Conservation (phyloP, 2,797 vertebrate species). For the Taenioides sp. region DNA sequence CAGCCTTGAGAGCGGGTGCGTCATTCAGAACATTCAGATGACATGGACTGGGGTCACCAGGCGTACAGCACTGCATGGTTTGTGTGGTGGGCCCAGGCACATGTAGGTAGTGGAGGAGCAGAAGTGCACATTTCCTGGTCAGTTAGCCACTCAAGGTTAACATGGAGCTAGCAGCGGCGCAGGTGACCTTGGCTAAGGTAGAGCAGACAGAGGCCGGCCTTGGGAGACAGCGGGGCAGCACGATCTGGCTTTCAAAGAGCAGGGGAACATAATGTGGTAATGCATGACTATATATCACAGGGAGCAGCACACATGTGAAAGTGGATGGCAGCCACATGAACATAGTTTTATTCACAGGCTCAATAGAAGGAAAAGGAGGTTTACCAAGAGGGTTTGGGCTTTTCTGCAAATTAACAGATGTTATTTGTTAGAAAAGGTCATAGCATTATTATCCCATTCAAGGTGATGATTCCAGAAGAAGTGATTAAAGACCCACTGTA, state of each 20-base stretch:
- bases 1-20: constrained; percentile 43
- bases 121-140: constrained; percentile 74
- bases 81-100: constrained; percentile 64
- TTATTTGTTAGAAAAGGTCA: background rate
- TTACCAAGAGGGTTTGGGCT: background rate
- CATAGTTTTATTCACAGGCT: constrained; percentile 29
- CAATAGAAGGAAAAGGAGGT: background rate
- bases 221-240: constrained; percentile 64
- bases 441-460: background rate
- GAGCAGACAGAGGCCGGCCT: constrained; percentile 68
- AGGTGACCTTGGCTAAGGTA: constrained; percentile 66
- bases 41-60: constrained; percentile 46
- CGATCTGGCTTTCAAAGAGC: constrained; percentile 62
- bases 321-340: constrained; percentile 26
- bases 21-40: constrained; percentile 42
- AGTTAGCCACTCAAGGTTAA: constrained; percentile 74
- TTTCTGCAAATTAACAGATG: constrained; percentile 1
- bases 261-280: constrained; percentile 63
- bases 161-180: constrained; percentile 50
- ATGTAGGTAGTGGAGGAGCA: constrained; percentile 56
- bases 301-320: constrained; percentile 25
- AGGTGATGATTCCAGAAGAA: background rate
- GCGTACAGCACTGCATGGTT: constrained; percentile 42
- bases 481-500: too few relatives aligned
- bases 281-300: constrained; percentile 63